Evolutionary conservation across 2,888 invertebrate species (phyloP).

Genomic region (Oscheius sp.): DNA sequence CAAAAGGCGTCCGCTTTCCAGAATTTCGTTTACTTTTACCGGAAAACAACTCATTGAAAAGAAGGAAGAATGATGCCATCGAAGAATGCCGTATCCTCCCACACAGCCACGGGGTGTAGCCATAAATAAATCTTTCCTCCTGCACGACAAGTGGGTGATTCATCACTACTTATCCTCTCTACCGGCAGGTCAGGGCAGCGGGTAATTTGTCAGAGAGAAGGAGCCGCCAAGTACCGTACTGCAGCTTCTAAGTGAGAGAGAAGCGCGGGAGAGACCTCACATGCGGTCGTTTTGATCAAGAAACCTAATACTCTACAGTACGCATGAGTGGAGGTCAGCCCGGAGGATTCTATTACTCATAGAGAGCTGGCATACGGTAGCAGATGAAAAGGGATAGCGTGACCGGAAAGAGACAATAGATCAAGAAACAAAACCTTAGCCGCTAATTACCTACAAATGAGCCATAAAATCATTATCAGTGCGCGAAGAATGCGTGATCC

Average conservation of each 20-base stretch:
- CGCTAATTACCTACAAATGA: constrained; percentile 11
- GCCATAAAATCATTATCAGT: constrained; percentile 20
- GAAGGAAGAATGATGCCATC: neutral
- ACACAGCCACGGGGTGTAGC: neutral
- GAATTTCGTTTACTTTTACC: too few species aligned
- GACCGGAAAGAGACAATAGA: neutral
- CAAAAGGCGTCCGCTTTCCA: too few species aligned
- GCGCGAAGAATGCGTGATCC: constrained; percentile 33
- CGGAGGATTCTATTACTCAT: constrained; percentile 1
- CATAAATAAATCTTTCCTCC: constrained; percentile 20
- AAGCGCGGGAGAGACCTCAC: constrained; percentile 10
- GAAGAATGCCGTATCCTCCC: constrained; percentile 15
- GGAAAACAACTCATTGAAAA: too few species aligned
- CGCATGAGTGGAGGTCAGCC: constrained; percentile 20
- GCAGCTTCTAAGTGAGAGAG: constrained; percentile 8
- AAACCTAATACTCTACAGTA: constrained; percentile 37
- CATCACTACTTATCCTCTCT: constrained; percentile 12
- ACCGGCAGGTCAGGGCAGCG: constrained; percentile 17
- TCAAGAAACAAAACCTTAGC: neutral
- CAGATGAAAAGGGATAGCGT: neutral
- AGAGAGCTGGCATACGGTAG: constrained; percentile 3
- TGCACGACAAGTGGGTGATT: constrained; percentile 22
- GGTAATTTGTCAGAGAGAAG: constrained; percentile 19
- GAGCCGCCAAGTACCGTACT: constrained; percentile 23
- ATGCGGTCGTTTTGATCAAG: constrained; percentile 33